A percentile compares a stretch with the other conserved stretches of the same genome.
Evolutionary conservation across 2,797 vertebrate genomes (phyloP).

Genomic region (Pseudochirops corinnae): DNA sequence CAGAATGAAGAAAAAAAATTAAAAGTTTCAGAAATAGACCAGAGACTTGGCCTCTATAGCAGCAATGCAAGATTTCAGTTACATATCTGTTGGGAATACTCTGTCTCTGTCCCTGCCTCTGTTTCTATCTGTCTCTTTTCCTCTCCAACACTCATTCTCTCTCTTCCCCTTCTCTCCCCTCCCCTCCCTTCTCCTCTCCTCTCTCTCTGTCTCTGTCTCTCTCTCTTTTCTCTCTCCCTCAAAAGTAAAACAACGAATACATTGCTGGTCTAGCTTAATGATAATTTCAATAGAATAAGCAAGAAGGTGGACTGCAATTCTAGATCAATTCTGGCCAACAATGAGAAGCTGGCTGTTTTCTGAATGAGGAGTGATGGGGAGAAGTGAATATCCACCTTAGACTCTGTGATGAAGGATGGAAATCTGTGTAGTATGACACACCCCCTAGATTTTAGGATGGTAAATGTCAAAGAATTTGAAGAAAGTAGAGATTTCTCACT

Average conservation of each 20-base stretch:
- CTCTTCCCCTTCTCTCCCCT: too few species aligned
- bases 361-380: too few species aligned
- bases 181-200: not conserved
- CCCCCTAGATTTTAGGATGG: not conserved
- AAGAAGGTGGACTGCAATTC: not conserved
- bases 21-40: not conserved
- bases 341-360: not conserved
- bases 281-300: not conserved
- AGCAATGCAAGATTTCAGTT: not conserved
- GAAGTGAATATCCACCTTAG: not conserved
- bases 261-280: not conserved
- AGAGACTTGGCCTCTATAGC: not conserved
- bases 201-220: too few species aligned
- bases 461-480: not conserved
- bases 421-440: not conserved
- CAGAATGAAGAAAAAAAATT: not conserved
- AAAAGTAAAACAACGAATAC: not conserved
- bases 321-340: not conserved
- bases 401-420: not conserved
- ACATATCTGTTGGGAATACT: not conserved
- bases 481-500: not conserved
- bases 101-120: not conserved
- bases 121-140: not conserved
- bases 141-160: too few species aligned
- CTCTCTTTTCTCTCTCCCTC: not conserved